A percentile compares a stretch with the other conserved stretches of the same genome.
These are phyloP conservation scores for Nemapogon koenigi DNA, from an alignment of 2,888 invertebrate species.

Conservation along the genomic window DNA sequence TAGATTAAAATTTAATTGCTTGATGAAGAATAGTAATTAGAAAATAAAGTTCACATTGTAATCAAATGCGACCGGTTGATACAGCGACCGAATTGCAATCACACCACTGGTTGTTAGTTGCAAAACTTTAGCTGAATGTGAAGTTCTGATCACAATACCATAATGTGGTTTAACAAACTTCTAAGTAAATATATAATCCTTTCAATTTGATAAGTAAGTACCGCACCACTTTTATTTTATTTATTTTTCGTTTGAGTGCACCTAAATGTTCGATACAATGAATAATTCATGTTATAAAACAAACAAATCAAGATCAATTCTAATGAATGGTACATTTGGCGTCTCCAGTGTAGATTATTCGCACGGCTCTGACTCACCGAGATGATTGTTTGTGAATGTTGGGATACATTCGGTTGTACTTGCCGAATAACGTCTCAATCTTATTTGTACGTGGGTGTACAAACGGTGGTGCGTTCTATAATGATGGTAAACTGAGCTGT, in stretches of 20 bases:
- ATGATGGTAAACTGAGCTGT: not conserved
- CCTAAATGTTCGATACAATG: too few species aligned
- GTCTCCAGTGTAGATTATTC: constrained; percentile 14
- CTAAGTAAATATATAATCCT: too few species aligned
- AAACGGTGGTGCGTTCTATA: constrained; percentile 2
- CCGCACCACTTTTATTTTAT: too few species aligned
- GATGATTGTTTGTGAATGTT: constrained; percentile 14
- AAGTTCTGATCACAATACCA: too few species aligned
- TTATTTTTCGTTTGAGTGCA: too few species aligned
- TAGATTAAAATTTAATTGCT: too few species aligned
- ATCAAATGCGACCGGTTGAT: not conserved
- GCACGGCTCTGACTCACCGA: constrained; percentile 16
- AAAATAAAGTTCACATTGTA: not conserved
- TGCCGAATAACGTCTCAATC: constrained; percentile 8
- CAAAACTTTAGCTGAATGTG: too few species aligned
- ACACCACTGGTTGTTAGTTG: not conserved
- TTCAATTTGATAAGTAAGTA: too few species aligned
- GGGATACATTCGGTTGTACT: constrained; percentile 2
- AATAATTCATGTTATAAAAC: too few species aligned
- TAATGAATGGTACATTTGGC: constrained; percentile 8
- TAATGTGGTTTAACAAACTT: too few species aligned
- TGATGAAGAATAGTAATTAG: not conserved
- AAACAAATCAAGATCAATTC: too few species aligned
- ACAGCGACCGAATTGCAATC: not conserved
- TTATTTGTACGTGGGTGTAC: not conserved